Evolutionary conservation across 2,888 invertebrate species (phyloP), one percentile per base, ranked within the genome.

Genomic region (Labia minor): DNA sequence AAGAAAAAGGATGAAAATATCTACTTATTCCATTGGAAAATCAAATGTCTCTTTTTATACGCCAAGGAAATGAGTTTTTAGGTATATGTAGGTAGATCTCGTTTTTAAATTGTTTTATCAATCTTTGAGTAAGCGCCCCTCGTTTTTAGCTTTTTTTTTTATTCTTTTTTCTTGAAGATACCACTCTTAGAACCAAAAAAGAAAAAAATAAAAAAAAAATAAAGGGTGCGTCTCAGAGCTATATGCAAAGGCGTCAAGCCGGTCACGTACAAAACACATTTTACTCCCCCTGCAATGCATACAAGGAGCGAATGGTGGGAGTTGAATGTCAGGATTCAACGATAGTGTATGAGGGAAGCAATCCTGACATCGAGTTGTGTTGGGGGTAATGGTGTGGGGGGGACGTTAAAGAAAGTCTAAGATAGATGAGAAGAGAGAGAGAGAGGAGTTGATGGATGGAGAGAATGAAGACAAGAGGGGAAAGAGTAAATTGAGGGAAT

Each of bases 81-180:
- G n/a, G 16, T n/a, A 14, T 49, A 49, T 14, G 2, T 49, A n/a
- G n/a, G 16, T n/a, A 14, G 3, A 49, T 49, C 14, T 49, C 16
- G 49, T 49, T 49, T n/a, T n/a, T 49, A 49, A 49, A 49, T 49
- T 49, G 49, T 49, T 49, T 49, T 49, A 49, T 49, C 49, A 49
- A 49, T 49, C 49, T 49, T 49, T 49, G 8, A 26, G 4, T 26
- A 26, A 26, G 26, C 26, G 49, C 49, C n/a, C n/a, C n/a, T n/a
- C n/a, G n/a, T 49, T 49, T 3, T 14, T n/a, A 8, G 49, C 16
- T 49, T 49, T 14, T 49, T 49, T 49, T 49, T 49, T 49, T n/a
- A n/a, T n/a, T n/a, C n/a, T 49, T 49, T 14, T 49, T 49, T 49
- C 49, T 49, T 49, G 49, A 49, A 49, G 49, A 49, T 49, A 11